Evolutionary conservation across 2,113 vertebrate species (phyloP), one percentile per base, ranked within the genome.

Genomic region (Corythornis vintsioides): DNA sequence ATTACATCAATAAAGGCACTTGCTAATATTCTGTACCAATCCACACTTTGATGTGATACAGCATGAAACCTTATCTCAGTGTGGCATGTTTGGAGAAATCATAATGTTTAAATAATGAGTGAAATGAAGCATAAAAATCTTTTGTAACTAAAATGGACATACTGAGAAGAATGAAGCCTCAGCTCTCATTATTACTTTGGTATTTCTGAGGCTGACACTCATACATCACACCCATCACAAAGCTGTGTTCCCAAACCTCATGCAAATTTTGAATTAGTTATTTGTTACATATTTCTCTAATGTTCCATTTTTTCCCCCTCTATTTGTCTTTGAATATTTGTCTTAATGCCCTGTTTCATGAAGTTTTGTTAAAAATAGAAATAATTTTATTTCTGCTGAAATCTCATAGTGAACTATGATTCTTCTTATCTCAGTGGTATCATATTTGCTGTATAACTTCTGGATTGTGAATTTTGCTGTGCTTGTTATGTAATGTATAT

Each of bases 11-110:
- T 95, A 94, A 96, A 97, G 81, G 45, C 89, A 89, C 81, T 92
- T 92, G 91, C 96, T 42, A 6, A 77, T 7, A 29, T 96, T 95
- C 84, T 86, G 83, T 83, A 89, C 90, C 96, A 95, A 94, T 97
- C 97, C 97, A 86, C 96, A 96, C 98, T 97, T 97, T 96, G 92
- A 97, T 97, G 92, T 92, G 90, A 66, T 97, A 53, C 94, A 93
- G 93, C 95, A 94, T 75, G 92, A 96, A 98, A 89, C 94, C 97
- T 98, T 98, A 98, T 98, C 98, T 97, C 96, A 83, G 88, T 57
- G 88, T 95, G 97, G 96, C 97, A 98, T 98, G 97, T 97, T 97
- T 97, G 96, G 96, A 93, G 96, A 96, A 98, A 97, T 98, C 97
- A 97, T 97, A 98, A 93, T 96, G 96, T 97, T 98, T 96, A 97